These are phyloP conservation scores for Cheilosia urbana DNA, from an alignment of 2,888 invertebrate species.

Conservation along the genomic window DNA sequence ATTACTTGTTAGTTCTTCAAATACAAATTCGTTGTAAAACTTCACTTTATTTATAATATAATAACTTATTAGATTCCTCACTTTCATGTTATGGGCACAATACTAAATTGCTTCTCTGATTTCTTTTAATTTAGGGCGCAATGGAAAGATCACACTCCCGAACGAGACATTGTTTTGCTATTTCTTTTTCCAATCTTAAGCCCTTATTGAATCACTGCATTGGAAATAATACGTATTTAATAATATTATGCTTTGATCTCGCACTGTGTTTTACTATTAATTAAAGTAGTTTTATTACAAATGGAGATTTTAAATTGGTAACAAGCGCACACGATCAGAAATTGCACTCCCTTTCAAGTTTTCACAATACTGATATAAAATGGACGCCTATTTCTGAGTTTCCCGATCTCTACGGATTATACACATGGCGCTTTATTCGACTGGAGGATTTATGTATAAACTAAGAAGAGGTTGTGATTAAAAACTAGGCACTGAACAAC, in stretches of 20 bases:
- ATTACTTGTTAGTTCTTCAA: background rate
- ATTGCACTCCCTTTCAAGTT: background rate
- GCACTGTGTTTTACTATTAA: background rate
- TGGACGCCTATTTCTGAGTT: constrained; percentile 24
- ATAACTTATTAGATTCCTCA: background rate
- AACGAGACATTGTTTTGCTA: constrained; percentile 13
- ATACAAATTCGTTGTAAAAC: background rate
- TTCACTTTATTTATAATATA: constrained; percentile 2
- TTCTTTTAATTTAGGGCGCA: constrained; percentile 1
- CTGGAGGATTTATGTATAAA: background rate
- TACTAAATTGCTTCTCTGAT: constrained; percentile 1
- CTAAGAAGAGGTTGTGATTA: background rate
- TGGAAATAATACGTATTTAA: background rate
- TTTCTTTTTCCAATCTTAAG: background rate
- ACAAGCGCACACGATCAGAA: constrained; percentile 3
- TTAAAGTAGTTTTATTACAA: constrained; percentile 5
- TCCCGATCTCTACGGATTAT: constrained; percentile 18
- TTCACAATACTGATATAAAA: constrained; percentile 36
- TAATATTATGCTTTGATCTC: background rate
- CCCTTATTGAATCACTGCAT: background rate
- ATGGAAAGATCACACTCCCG: constrained; percentile 7
- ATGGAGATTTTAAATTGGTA: background rate
- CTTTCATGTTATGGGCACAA: constrained; percentile 1
- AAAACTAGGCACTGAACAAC: background rate
- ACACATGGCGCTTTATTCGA: constrained; percentile 10